Evolutionary conservation across 2,797 vertebrate genomes (phyloP).

Genomic region (Notolabrus celidotus): DNA sequence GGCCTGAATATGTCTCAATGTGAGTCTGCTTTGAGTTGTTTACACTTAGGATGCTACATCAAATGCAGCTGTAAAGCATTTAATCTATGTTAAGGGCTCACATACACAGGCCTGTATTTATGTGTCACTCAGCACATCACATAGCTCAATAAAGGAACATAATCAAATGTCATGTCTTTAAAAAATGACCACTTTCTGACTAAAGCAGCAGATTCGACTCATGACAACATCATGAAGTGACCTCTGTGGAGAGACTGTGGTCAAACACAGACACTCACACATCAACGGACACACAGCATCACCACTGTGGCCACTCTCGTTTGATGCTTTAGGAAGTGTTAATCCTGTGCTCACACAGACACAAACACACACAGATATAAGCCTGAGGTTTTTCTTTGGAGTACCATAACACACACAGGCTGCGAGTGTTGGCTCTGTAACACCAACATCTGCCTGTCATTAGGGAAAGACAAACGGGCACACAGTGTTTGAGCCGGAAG

Average conservation of each 20-base stretch:
- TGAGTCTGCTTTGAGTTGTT: too few species aligned
- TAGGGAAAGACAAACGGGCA: conserved; percentile 59
- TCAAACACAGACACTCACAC: not conserved
- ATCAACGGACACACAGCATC: not conserved
- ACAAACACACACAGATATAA: conserved; percentile 18
- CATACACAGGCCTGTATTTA: too few species aligned
- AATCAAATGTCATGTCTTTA: too few species aligned
- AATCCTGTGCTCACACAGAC: conserved; percentile 32
- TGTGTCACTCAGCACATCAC: too few species aligned
- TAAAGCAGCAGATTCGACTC: conserved; percentile 6
- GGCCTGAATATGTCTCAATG: too few species aligned
- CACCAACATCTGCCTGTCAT: conserved; percentile 74
- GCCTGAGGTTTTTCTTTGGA: conserved; percentile 31
- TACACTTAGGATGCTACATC: too few species aligned
- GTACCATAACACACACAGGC: conserved; percentile 18
- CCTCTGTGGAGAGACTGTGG: conserved; percentile 25
- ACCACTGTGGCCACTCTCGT: conserved; percentile 10
- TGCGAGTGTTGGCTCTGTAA: conserved; percentile 53
- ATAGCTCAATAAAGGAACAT: too few species aligned
- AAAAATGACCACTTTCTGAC: too few species aligned
- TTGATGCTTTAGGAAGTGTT: conserved; percentile 50
- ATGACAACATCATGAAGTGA: conserved; percentile 25
- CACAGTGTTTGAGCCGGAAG: conserved; percentile 48
- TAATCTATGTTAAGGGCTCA: too few species aligned
- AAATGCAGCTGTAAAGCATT: too few species aligned